Percentiles rank a stretch among this genome's conserved stretches.
Evolutionary conservation across 2,888 invertebrate species (phyloP).

Genomic region (Diarsia rubi): DNA sequence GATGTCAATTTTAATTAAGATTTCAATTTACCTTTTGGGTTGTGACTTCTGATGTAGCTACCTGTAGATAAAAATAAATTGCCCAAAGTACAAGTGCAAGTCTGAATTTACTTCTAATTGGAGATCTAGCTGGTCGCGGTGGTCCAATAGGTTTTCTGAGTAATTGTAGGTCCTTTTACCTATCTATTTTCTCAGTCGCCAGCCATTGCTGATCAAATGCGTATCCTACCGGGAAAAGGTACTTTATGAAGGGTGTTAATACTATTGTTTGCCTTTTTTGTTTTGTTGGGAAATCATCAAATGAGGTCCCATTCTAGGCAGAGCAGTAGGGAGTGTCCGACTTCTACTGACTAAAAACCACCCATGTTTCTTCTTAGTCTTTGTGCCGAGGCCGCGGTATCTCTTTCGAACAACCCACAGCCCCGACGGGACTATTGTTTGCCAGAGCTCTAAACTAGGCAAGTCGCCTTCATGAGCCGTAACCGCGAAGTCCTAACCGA

Average conservation of each 20-base stretch:
- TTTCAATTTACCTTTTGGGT: constrained; percentile 10
- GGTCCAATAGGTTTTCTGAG: too few species aligned
- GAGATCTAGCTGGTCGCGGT: too few species aligned
- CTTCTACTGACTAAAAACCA: too few species aligned
- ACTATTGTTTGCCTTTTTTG: background rate
- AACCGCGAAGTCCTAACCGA: background rate
- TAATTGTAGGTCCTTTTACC: background rate
- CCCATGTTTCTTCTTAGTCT: too few species aligned
- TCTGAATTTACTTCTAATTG: background rate
- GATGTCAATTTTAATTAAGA: constrained; percentile 3
- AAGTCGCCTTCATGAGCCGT: background rate
- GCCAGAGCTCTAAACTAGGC: background rate
- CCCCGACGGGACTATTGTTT: background rate
- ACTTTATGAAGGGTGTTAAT: too few species aligned
- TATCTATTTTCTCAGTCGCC: background rate
- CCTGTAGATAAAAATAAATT: background rate
- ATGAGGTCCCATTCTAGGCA: too few species aligned
- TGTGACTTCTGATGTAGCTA: background rate
- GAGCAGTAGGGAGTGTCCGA: too few species aligned
- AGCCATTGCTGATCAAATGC: constrained; percentile 6
- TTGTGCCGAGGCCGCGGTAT: too few species aligned
- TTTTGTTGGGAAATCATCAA: too few species aligned
- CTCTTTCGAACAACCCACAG: too few species aligned
- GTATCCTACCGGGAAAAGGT: background rate
- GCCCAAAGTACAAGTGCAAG: background rate